Base-by-base conservation (phyloP, 2,888 invertebrate genomes). In the Sarcophaga rosellei region DNA sequence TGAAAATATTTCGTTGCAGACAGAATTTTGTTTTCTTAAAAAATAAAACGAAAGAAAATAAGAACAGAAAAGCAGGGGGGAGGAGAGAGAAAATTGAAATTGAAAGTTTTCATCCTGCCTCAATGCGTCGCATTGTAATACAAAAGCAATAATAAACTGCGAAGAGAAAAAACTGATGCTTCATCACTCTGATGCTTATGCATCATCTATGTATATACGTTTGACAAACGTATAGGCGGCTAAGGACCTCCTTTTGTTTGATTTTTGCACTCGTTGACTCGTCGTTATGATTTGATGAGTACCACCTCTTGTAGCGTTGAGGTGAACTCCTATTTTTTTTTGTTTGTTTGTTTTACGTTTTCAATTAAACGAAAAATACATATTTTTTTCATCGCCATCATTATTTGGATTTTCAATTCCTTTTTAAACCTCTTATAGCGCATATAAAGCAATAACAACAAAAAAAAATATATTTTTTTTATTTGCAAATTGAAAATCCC, bases 91-190 rank as follows among this genome's bases (percentile, higher is more conserved):
- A 79, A 74, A 25, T 68, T 72, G 21, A 79, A 80, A 79, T 75
- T 79, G 74, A 75, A 84, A 84, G 70, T 84, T 77, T 53, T 80
- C 75, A 66, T 75, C 21, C 61, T 80, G 84, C 70, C 65, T 84
- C 21, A 69, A 65, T 80, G 79, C 80, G 10, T 35, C 35, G 35
- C 10, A 61, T 80, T 76, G 47, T 79, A 84, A 69, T 61, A 80
- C 69, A 84, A 70, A 79, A 80, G 65, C 61, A 65, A 63, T 61
- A 23, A 81, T 53, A 5, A 23, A 44, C 66, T 3, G 61, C 15
- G n/a, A 17, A 23, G 1, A 23, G 57, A 17, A 53, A 63, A 77
- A 61, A 68, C 57, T 65, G 15, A 65, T 75, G 53, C 74, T 70
- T 68, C 59, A 84, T 47, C 75, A 47, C 75, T 70, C 23, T 44